Base-by-base conservation (phyloP, 2,797 vertebrate genomes). In the Carapus acus region DNA sequence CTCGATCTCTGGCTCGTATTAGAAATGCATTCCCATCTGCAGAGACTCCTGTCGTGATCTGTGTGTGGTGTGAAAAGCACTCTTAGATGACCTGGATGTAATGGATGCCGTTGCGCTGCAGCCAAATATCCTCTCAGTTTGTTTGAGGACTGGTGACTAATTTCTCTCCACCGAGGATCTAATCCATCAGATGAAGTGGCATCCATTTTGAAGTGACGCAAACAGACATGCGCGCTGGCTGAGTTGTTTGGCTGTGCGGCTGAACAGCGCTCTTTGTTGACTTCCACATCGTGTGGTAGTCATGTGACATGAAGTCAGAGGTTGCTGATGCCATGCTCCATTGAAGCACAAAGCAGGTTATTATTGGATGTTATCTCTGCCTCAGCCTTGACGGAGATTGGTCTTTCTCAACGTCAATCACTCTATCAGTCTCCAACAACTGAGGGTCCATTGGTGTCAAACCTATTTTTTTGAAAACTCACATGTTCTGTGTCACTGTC, bases 281-380 rank as follows among this genome's bases (percentile, higher is more conserved):
- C 56, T 55, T 73, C 49, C 48, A 70, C 74, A 78, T 61, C 57
- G 59, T 65, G 45, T 46, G 49, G 54, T 1, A 14, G 54, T 77
- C 82, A 83, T 77, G 82, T 83, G 83, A 78, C 70, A 71, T 78
- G 72, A 74, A 73, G 74, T 83, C 80, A 80, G 69, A 69, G 61
- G 67, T 79, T 45, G 68, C 73, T 82, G 75, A 70, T 70, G 71
- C 71, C 71, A 63, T 41, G 50, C 43, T 46, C 43, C 4, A 18
- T 51, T 56, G 62, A 39, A 61, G 62, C 56, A 84, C 79, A 82
- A 82, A 82, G 77, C 63, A 23, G 62, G 56, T 73, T 73, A 71
- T 83, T 81, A 81, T 85, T 16, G 31, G 52, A 69, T 63, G 69
- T 14, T 17, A 3, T 34, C 58, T 58, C 54, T 33, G 45, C 51